Conservation (phyloP, 2,797 vertebrate species). For the Aphelocoma californica region DNA sequence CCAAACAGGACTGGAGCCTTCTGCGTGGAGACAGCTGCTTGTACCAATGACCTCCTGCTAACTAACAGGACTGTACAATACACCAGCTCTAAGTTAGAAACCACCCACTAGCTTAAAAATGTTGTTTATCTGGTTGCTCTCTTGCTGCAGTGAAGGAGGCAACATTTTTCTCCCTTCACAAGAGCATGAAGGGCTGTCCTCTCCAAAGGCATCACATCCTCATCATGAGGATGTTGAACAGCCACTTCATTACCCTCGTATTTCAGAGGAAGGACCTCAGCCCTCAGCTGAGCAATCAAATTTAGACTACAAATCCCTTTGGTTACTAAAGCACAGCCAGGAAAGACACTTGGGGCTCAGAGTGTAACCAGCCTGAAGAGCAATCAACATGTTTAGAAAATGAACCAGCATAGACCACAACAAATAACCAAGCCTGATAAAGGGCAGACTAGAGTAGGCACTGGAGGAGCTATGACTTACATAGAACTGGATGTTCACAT, state of each 20-base stretch:
- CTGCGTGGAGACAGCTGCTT: background rate
- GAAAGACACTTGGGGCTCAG: background rate
- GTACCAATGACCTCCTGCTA: background rate
- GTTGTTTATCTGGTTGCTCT: background rate
- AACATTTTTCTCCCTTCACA: background rate
- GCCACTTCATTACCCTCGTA: background rate
- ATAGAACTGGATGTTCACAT: background rate
- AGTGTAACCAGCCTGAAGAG: background rate
- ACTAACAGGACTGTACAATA: background rate
- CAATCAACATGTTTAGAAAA: background rate
- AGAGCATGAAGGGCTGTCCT: background rate
- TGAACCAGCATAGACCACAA: background rate
- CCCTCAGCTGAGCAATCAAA: background rate
- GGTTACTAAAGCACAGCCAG: background rate
- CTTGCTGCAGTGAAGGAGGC: background rate
- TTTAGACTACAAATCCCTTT: background rate
- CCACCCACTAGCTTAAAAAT: background rate
- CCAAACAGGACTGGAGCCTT: background rate
- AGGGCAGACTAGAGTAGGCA: background rate
- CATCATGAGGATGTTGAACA: background rate
- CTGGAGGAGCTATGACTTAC: background rate
- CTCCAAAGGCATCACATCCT: background rate
- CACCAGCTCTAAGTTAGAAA: background rate
- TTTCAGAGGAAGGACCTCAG: background rate
- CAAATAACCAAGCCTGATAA: background rate